Base-by-base conservation (phyloP, 2,113 vertebrate species). In the Rostratula benghalensis region DNA sequence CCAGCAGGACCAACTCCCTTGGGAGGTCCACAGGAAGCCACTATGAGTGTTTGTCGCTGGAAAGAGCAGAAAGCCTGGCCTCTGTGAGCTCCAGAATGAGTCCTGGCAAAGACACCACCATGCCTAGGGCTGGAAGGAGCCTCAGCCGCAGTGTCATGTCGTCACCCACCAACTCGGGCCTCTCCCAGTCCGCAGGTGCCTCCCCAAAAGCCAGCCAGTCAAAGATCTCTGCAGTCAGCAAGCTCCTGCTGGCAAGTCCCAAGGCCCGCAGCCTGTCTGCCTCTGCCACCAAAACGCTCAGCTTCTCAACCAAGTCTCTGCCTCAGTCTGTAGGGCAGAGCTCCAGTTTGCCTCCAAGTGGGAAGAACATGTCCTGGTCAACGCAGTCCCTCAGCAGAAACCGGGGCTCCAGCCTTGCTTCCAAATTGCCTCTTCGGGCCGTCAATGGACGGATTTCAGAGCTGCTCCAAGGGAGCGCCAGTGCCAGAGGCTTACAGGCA, bases 271-370 rank as follows among this genome's bases (percentile, higher is more conserved):
- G 98, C 95, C 98, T 99, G 65, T 99, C 99, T 76, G 96, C 99
- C 16, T 98, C 99, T 46, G 98, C 98, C 96, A 99, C 99, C 97
- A 99, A 99, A 97, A 99, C 98, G 0, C 98, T 99, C 76, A 99
- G 99, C 98, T 99, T 99, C 97, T 99, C 99, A 8, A 99, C 99
- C 84, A 99, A 99, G 97, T 99, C 99, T 18, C 98, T 99, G 89
- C 99, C 98, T 25, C 99, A 99, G 97, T 98, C 98, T 0, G 94
- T 98, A 50, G 99, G 98, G 80, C 98, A 99, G 97, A 99, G 99
- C 96, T 98, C 99, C 94, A 98, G 97, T 77, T 96, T 99, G 78
- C 99, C 99, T 54, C 97, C 99, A 0, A 98, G 98, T 59, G 99
- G 98, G 50, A 99, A 98, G 97, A 98, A 97, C 68, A 98, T 98